phyloP scores from a whole-genome alignment of 2,113 vertebrate species.

The Corythaixoides concolor region DNA sequence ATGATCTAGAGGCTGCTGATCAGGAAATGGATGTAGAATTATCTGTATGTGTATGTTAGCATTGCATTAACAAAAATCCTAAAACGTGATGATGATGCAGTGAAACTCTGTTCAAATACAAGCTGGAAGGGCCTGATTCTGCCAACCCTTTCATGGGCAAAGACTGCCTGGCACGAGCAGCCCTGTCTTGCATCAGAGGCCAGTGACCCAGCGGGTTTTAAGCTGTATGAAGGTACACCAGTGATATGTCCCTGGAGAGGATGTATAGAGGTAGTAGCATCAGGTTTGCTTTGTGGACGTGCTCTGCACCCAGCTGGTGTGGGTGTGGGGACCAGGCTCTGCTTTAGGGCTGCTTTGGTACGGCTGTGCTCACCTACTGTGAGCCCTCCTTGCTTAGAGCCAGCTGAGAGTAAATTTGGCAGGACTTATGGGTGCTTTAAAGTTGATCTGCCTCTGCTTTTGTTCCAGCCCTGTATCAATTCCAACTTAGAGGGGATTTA shows the following conservation, averaged over 20 bases:
- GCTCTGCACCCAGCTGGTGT: not conserved
- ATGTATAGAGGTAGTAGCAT: accelerated
- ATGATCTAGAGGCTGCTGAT: not conserved
- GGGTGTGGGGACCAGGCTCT: no score
- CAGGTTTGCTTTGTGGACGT: not conserved
- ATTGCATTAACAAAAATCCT: not conserved
- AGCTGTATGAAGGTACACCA: not conserved
- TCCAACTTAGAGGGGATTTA: not conserved
- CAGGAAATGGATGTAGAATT: not conserved
- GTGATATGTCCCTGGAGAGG: not conserved
- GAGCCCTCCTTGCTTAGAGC: no score
- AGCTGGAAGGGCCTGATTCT: not conserved
- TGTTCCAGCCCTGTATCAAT: not conserved
- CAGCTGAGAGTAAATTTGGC: not conserved
- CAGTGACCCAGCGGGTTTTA: not conserved
- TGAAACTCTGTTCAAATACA: not conserved
- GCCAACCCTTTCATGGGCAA: not conserved
- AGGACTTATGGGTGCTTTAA: not conserved
- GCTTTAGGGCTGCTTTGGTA: not conserved
- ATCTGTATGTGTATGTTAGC: not conserved
- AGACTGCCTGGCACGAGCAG: not conserved
- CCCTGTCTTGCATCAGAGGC: not conserved
- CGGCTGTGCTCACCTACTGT: not conserved
- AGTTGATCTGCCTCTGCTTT: not conserved
- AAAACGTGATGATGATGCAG: accelerated